Conservation (phyloP, 2,113 vertebrate genomes). For the Dasypus novemcinctus region DNA sequence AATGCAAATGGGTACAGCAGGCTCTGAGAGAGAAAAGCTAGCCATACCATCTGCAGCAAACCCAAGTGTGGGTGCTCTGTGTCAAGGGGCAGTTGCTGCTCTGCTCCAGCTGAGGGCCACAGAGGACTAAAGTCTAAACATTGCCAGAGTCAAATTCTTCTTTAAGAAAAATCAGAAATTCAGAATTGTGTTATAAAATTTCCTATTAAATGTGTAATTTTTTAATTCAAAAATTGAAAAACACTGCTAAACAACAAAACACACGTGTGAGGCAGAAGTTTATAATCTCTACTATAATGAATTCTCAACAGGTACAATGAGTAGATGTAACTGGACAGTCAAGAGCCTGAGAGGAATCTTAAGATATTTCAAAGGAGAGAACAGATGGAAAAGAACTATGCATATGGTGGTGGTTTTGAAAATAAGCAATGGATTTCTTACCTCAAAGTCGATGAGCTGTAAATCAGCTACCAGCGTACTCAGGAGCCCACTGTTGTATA, state of each 20-base stretch:
- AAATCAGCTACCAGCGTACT: slow-evolving; percentile 92
- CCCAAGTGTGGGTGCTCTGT: too few species aligned
- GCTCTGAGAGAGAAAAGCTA: not conserved
- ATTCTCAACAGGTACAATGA: not conserved
- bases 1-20: not conserved
- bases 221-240: slow-evolving; percentile 39
- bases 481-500: slow-evolving; percentile 96
- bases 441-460: slow-evolving; percentile 98
- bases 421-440: slow-evolving; percentile 69
- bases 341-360: not conserved
- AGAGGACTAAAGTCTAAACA: not conserved
- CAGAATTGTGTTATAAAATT: slow-evolving; percentile 3
- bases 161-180: slow-evolving; percentile 7
- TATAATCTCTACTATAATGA: not conserved
- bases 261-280: not conserved
- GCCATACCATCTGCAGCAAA: not conserved
- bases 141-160: not conserved
- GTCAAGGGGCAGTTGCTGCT: not conserved
- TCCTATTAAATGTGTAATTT: not conserved
- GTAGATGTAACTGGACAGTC: not conserved
- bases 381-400: not conserved
- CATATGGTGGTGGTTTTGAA: not conserved
- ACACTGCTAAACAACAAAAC: slow-evolving; percentile 31
- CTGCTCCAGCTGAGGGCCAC: not conserved
- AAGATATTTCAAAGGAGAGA: not conserved